A percentile compares a stretch with the other conserved stretches of the same genome.
phyloP scores from a whole-genome alignment of 2,113 vertebrate genomes.

The Turdus rufiventris region DNA sequence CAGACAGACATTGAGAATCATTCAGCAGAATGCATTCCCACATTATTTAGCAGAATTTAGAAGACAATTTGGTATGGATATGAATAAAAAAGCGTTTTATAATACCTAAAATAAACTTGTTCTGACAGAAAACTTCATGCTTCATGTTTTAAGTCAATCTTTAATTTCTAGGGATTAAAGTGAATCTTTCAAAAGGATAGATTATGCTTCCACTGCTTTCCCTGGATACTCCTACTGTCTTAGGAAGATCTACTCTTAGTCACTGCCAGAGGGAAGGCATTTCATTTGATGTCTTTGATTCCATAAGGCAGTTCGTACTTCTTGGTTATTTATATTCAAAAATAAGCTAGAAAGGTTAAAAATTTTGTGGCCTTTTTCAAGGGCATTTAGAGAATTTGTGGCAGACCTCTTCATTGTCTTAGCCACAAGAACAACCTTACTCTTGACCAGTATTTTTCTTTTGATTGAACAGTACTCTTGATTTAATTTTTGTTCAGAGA shows the following conservation, averaged over 20 bases:
- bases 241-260: constrained; percentile 1
- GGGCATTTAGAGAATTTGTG: background rate
- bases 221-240: background rate
- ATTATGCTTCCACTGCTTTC: background rate
- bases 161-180: constrained; percentile 49
- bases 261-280: constrained; percentile 28
- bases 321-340: background rate
- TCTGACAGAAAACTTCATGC: background rate
- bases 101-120: constrained; percentile 15
- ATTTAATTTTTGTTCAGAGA: background rate
- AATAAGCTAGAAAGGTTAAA: background rate
- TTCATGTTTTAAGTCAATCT: constrained; percentile 21
- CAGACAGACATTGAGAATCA: background rate
- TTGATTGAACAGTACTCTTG: background rate
- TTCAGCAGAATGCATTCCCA: background rate
- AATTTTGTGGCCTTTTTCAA: background rate
- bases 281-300: constrained; percentile 28
- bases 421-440: background rate
- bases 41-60: background rate
- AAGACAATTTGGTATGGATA: background rate
- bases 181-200: background rate
- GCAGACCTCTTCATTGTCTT: background rate
- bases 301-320: background rate
- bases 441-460: background rate
- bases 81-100: background rate